Conservation (phyloP, 2,797 vertebrate genomes). For the Anabas testudineus region DNA sequence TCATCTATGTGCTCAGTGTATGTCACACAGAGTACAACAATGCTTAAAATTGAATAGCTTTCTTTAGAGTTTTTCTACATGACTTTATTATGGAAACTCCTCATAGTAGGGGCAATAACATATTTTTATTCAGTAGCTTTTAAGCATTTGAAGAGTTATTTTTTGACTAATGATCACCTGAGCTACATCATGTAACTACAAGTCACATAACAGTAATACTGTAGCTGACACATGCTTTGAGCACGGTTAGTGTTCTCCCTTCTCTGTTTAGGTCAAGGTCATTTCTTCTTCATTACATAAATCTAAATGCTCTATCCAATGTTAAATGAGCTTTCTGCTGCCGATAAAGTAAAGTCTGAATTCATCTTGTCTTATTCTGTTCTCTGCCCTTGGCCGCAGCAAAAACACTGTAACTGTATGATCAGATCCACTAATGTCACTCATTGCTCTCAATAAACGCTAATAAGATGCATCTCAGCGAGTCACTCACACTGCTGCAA, state of each 20-base stretch:
- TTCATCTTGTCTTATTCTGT: too few species aligned
- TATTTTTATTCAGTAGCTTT: background rate
- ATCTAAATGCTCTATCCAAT: constrained; percentile 12
- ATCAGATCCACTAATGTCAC: too few species aligned
- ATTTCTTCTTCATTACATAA: constrained; percentile 3
- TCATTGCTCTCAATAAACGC: too few species aligned
- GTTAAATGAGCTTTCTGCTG: constrained; percentile 12
- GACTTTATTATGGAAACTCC: background rate
- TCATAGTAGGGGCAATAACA: too few species aligned
- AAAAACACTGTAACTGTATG: too few species aligned
- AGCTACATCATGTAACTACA: too few species aligned
- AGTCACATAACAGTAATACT: too few species aligned
- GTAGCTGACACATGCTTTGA: background rate
- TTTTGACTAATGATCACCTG: background rate
- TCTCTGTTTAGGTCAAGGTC: constrained; percentile 33
- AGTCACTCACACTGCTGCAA: too few species aligned
- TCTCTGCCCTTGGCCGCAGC: too few species aligned
- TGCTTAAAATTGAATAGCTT: background rate
- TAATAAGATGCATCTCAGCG: too few species aligned
- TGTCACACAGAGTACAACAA: background rate
- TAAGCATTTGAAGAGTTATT: background rate
- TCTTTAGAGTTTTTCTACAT: background rate
- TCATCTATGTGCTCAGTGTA: background rate
- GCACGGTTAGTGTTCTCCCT: background rate
- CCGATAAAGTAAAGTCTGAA: constrained; percentile 13